Base-by-base conservation (phyloP, 2,797 vertebrate genomes). In the Hemitrygon akajei region DNA sequence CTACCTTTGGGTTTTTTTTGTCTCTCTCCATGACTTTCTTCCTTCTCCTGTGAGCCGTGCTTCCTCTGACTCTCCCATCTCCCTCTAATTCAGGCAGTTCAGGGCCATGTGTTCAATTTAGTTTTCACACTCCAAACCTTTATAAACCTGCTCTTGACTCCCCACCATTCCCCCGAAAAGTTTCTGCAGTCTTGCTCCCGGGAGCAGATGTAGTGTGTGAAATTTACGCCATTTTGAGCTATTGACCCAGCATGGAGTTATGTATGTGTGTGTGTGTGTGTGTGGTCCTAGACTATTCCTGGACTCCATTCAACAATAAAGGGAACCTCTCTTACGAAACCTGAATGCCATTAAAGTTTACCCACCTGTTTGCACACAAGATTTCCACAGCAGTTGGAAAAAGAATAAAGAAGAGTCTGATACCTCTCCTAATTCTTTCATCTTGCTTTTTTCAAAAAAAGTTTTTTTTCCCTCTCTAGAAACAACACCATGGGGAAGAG, bases 281-380 rank as follows among this genome's bases (percentile, higher is more conserved):
- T 98, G 98, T 98, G 98, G 98, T 98, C 98, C 97, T 97, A 97
- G 97, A 98, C 98, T 98, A 97, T 97, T 98, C 98, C 98, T 98
- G 97, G 97, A 98, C 98, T 98, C 97, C 97, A 97, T 99, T 98
- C 98, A 98, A 98, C 97, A 98, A 97, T 96, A 96, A 97, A 98
- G 97, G 97, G 97, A 97, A 95, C 95, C 96, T 95, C 95, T 95
- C 95, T 92, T 91, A 69, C 79, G 75, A 71, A 82, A 80, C 93
- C 93, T 96, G 97, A 97, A 97, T 97, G 96, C 97, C 97, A 96
- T 97, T 97, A 97, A 97, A 96, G 97, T 97, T 97, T 97, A 97
- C 97, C 97, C 97, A 98, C 97, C 97, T 98, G 97, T 97, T 97
- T 96, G 91, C 97, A 96, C 97, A 97, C 96, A 95, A 96, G 97